Percentiles rank a stretch among this genome's conserved stretches.
phyloP scores from a whole-genome alignment of 1,140 invertebrate genomes.

The Aradophagus sp. region DNA sequence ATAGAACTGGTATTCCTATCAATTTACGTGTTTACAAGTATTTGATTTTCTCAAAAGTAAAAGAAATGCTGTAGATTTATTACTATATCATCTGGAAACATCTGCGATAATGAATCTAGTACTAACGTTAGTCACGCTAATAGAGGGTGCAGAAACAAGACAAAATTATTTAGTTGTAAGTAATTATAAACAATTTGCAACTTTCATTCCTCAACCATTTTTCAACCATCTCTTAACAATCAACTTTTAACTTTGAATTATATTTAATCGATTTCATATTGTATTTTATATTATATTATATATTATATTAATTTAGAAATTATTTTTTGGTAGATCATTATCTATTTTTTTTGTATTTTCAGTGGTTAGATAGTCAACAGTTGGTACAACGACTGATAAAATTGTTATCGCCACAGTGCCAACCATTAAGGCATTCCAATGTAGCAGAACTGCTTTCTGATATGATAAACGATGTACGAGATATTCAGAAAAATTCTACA shows the following conservation, averaged over 20 bases:
- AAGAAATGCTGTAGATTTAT: constrained; percentile 88
- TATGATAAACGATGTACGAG: constrained; percentile 82
- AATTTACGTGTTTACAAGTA: constrained; percentile 91
- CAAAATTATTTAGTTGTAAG: constrained; percentile 88
- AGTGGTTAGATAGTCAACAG: constrained; percentile 93
- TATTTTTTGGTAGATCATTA: not conserved
- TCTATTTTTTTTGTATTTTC: constrained; percentile 35
- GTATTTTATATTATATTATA: constrained; percentile 1
- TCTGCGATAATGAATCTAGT: constrained; percentile 97
- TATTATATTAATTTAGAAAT: not conserved
- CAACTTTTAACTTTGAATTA: too few relatives aligned
- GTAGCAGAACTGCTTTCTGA: constrained; percentile 88
- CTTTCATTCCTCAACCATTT: constrained; percentile 5
- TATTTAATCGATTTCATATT: too few relatives aligned
- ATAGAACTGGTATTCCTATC: constrained; percentile 95
- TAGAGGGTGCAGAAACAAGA: constrained; percentile 86
- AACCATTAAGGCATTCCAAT: constrained; percentile 85
- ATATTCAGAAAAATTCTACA: constrained; percentile 77
- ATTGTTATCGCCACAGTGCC: constrained; percentile 84
- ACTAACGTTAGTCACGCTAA: constrained; percentile 89
- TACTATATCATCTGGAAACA: constrained; percentile 92
- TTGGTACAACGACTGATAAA: constrained; percentile 88
- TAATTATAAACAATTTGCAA: too few relatives aligned
- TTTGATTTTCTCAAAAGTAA: constrained; percentile 92
- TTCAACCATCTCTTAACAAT: too few relatives aligned